Evolutionary conservation across 2,797 vertebrate genomes (phyloP).

Genomic region (Anniella stebbinsi): DNA sequence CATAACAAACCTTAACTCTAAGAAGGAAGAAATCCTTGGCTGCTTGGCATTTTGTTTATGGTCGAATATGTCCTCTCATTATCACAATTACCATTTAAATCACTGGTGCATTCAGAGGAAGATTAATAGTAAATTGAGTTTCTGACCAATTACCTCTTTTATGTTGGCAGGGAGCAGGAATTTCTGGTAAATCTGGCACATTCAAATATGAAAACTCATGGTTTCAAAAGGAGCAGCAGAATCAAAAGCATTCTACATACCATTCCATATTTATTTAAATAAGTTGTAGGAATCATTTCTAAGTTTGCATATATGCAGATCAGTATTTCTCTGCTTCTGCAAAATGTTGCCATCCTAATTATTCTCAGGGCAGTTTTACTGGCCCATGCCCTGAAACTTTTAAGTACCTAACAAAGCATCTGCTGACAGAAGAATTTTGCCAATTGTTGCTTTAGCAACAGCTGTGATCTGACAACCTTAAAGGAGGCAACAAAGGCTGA

Average conservation of each 20-base stretch:
- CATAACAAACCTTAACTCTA: slow-evolving; percentile 19
- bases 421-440: neutral
- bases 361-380: neutral
- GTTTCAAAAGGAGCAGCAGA: neutral
- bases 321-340: neutral
- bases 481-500: neutral
- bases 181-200: neutral
- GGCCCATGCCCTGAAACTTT: no score
- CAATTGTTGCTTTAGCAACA: neutral
- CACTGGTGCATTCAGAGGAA: neutral
- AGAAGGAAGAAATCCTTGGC: neutral
- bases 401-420: neutral
- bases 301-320: no score
- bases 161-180: neutral
- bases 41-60: slow-evolving; percentile 45
- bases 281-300: no score
- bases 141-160: neutral
- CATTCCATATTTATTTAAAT: neutral
- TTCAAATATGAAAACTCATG: neutral
- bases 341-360: neutral
- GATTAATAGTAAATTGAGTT: neutral
- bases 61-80: slow-evolving; percentile 46
- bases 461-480: neutral
- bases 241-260: neutral
- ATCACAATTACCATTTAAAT: neutral